Percentiles rank a stretch among this genome's conserved stretches.
Conservation (phyloP, 2,113 vertebrate species). For the Hemichromis elongatus region DNA sequence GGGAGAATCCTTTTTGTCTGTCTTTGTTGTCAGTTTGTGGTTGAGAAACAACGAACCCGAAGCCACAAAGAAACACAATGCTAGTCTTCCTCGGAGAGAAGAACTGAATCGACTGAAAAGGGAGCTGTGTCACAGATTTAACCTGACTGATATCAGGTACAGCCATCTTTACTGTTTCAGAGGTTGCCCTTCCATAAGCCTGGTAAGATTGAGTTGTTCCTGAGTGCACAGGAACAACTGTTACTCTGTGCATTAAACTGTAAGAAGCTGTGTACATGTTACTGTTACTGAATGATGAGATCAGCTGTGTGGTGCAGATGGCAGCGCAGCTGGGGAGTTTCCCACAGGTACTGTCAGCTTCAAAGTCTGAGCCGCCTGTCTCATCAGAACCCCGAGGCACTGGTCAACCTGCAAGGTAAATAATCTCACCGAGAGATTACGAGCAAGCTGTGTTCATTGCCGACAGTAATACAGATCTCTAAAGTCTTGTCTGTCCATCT, state of each 20-base stretch:
- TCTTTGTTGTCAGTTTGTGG: conserved; percentile 79
- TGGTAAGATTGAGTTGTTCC: not conserved
- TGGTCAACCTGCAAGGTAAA: conserved; percentile 84
- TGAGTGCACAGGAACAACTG: not conserved
- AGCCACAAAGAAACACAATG: conserved; percentile 80
- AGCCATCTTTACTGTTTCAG: not conserved
- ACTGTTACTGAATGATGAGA: not conserved
- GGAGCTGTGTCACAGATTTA: conserved; percentile 78
- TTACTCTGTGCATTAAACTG: not conserved
- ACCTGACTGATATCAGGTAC: conserved; percentile 89
- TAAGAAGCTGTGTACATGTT: not conserved
- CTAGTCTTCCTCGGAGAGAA: conserved; percentile 83
- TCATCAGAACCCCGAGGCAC: conserved; percentile 81
- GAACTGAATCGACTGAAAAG: conserved; percentile 84
- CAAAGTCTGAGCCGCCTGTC: conserved; percentile 88
- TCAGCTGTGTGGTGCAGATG: conserved; percentile 74
- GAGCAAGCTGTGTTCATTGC: not conserved
- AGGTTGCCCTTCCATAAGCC: not conserved
- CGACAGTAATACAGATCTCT: not conserved
- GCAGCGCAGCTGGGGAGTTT: conserved; percentile 93
- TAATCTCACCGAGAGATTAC: not conserved
- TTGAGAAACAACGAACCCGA: conserved; percentile 78
- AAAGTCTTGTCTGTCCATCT: not conserved
- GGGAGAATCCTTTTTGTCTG: not conserved
- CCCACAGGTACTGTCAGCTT: conserved; percentile 87